phyloP scores from a whole-genome alignment of 2,888 invertebrate genomes.

The Eupithecia centaureata region DNA sequence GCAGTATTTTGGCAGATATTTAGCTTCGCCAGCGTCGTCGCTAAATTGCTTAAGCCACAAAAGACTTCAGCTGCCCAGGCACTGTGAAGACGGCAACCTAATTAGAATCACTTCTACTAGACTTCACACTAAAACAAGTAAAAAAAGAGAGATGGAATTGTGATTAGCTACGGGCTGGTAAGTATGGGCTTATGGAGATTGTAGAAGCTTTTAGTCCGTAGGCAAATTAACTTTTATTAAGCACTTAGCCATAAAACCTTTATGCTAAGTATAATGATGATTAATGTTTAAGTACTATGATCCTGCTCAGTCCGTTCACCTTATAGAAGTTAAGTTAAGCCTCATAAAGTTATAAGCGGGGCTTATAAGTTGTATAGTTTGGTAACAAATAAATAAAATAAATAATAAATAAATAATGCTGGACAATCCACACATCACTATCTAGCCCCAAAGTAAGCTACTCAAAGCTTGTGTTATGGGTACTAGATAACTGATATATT shows the following conservation, averaged over 20 bases:
- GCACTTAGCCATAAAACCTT: conserved; percentile 2
- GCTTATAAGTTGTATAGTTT: too few species aligned
- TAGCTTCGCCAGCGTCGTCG: conserved; percentile 11
- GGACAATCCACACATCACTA: too few species aligned
- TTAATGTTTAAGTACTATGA: neutral
- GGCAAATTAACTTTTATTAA: conserved; percentile 3
- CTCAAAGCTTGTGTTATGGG: too few species aligned
- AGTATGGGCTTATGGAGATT: conserved; percentile 11
- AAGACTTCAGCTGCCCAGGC: conserved; percentile 31
- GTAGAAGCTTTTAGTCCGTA: conserved; percentile 1
- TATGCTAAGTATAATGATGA: conserved; percentile 1
- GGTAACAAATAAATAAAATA: too few species aligned
- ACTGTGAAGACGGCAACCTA: conserved; percentile 38
- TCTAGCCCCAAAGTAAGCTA: too few species aligned
- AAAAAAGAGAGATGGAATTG: conserved; percentile 29
- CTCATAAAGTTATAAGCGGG: neutral
- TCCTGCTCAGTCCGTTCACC: neutral
- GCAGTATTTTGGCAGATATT: conserved; percentile 18
- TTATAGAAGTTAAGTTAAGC: neutral
- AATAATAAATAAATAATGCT: too few species aligned
- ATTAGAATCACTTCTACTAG: conserved; percentile 40
- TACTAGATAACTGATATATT: too few species aligned
- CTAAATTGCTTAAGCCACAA: conserved; percentile 29
- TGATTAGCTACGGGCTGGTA: conserved; percentile 33
- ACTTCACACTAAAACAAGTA: conserved; percentile 26